Conservation (phyloP, 1,140 invertebrate species). For the Drosophila aff. region DNA sequence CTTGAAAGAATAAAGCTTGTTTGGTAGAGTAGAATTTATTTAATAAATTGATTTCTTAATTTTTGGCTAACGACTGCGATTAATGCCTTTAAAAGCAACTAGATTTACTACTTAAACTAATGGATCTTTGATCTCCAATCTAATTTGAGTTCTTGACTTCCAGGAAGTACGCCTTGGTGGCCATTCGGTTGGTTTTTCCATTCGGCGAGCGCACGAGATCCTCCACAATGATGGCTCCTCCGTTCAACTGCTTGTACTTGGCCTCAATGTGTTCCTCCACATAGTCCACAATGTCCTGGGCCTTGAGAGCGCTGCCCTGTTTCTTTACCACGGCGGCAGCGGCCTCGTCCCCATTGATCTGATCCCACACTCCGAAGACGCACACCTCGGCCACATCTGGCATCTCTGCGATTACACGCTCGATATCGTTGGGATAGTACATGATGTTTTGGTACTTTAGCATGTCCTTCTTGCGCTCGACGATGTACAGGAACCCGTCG, state of each 20-base stretch:
- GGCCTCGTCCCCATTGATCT: constrained; percentile 56
- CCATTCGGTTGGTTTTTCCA: constrained; percentile 66
- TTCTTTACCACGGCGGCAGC: constrained; percentile 68
- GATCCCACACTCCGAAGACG: constrained; percentile 70
- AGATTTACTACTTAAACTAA: neutral
- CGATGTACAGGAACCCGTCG: constrained; percentile 86
- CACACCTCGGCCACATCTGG: constrained; percentile 66
- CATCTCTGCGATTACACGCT: constrained; percentile 57
- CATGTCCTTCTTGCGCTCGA: constrained; percentile 89
- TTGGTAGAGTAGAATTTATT: neutral
- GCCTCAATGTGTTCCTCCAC: constrained; percentile 41
- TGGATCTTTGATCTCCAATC: neutral
- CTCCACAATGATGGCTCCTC: constrained; percentile 85
- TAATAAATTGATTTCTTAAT: neutral
- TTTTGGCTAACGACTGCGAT: neutral
- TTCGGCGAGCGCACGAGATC: constrained; percentile 73
- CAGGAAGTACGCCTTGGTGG: constrained; percentile 60
- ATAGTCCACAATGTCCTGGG: constrained; percentile 65
- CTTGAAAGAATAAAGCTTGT: neutral
- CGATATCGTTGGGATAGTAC: constrained; percentile 75
- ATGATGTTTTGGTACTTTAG: constrained; percentile 84
- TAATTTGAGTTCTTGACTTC: constrained; percentile 25
- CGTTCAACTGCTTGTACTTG: constrained; percentile 78
- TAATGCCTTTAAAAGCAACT: no score
- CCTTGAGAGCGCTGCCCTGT: constrained; percentile 31